Percentiles rank a stretch among this genome's conserved stretches.
These are phyloP conservation scores for Tauraco hartlaubi DNA, from an alignment of 2,797 vertebrate species.

Conservation along the genomic window DNA sequence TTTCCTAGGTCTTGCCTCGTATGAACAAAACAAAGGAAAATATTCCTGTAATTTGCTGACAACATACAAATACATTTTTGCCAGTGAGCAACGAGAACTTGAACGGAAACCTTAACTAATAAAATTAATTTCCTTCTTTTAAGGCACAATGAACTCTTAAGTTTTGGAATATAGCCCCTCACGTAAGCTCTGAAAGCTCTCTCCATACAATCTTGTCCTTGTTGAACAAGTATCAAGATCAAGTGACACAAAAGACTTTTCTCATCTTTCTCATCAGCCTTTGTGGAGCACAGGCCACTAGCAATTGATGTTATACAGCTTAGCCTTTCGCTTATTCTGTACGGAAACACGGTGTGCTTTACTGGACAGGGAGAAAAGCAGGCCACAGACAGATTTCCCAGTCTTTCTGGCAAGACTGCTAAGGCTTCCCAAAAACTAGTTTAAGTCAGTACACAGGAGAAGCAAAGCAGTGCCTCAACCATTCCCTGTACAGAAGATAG, in stretches of 20 bases:
- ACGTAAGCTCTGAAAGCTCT: neutral
- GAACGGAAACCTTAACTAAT: neutral
- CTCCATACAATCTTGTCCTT: neutral
- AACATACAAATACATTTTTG: neutral
- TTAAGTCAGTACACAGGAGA: neutral
- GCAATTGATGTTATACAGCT: neutral
- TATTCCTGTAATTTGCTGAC: neutral
- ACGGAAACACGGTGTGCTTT: rapidly evolving
- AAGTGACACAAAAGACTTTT: neutral
- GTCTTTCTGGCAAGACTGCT: neutral
- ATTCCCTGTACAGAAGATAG: neutral
- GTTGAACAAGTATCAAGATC: neutral
- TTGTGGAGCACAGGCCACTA: neutral
- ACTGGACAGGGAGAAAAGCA: neutral
- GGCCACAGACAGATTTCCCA: neutral
- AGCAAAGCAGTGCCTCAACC: neutral
- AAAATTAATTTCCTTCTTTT: neutral
- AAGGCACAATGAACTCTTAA: neutral
- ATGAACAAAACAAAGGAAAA: neutral
- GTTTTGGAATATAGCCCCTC: neutral
- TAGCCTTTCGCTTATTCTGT: neutral
- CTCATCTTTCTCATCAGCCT: neutral
- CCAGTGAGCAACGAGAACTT: neutral
- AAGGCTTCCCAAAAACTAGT: neutral
- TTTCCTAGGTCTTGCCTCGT: neutral